These are phyloP conservation scores for Trididemnum nubilum DNA, from an alignment of 23 tunicate genomes.

Conservation along the genomic window DNA sequence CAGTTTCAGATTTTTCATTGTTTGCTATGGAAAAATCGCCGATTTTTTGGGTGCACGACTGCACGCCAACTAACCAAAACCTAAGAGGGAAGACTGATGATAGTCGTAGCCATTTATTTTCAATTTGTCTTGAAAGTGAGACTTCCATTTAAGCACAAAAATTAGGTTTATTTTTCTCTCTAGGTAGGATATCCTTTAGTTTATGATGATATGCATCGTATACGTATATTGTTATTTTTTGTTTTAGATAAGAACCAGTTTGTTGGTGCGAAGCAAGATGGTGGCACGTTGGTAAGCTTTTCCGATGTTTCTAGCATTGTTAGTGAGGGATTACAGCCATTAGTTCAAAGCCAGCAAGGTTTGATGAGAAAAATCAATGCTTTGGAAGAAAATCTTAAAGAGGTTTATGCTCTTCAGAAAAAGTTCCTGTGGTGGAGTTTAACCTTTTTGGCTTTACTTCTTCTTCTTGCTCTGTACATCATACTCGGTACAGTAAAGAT, in stretches of 20 bases:
- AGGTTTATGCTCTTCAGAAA: neutral
- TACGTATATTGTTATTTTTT: no score
- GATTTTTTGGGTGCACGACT: no score
- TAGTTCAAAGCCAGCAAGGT: neutral
- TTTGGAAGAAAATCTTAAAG: neutral
- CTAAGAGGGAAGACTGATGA: no score
- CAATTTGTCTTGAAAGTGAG: no score
- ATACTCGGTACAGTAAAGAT: neutral
- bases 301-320: neutral
- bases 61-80: no score
- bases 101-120: no score
- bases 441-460: neutral
- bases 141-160: no score
- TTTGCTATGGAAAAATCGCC: no score
- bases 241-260: neutral
- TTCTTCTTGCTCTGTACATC: neutral
- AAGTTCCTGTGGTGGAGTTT: neutral
- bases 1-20: no score
- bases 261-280: neutral
- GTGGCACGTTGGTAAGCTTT: neutral
- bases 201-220: no score
- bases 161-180: no score
- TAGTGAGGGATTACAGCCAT: neutral
- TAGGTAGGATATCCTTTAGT: no score
- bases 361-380: neutral